Conservation (phyloP, 2,888 invertebrate species). For the Hedychridium roseum region DNA sequence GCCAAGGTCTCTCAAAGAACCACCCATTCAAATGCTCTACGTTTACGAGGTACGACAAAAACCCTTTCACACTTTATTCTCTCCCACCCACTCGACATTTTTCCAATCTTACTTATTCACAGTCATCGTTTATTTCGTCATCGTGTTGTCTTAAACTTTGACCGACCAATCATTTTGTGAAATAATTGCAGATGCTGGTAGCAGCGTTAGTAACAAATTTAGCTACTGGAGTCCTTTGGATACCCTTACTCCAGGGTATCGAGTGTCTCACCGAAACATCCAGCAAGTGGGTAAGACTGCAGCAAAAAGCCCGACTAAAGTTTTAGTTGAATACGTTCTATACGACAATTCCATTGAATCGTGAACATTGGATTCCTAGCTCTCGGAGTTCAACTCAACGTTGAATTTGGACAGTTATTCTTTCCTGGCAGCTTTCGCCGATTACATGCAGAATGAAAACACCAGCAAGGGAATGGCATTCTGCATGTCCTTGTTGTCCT, state of each 20-base stretch:
- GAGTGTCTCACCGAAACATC: slow-evolving; percentile 55
- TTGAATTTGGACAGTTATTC: slow-evolving; percentile 44
- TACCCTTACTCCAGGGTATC: slow-evolving; percentile 53
- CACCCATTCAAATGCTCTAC: slow-evolving; percentile 54
- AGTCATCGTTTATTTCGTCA: neutral
- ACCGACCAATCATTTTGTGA: too few species aligned
- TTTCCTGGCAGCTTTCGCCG: slow-evolving; percentile 36
- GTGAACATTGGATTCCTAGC: slow-evolving; percentile 38
- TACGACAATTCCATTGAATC: too few species aligned
- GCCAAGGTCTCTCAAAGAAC: slow-evolving; percentile 59
- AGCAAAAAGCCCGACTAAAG: too few species aligned
- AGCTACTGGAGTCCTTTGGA: slow-evolving; percentile 53
- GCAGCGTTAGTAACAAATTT: slow-evolving; percentile 58
- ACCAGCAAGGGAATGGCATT: slow-evolving; percentile 50
- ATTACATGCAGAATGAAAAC: slow-evolving; percentile 47
- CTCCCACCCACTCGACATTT: neutral
- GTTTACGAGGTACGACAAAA: slow-evolving; percentile 52
- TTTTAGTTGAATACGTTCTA: too few species aligned
- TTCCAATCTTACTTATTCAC: neutral
- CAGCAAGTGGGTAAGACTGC: slow-evolving; percentile 54
- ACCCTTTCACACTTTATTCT: slow-evolving; percentile 1
- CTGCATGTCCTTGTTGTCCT: slow-evolving; percentile 53
- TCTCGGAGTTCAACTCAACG: slow-evolving; percentile 45
- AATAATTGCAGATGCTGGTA: slow-evolving; percentile 50
- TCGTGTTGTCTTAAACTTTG: too few species aligned